phyloP scores from a whole-genome alignment of 2,113 vertebrate genomes.

The Erinaceus europaeus region DNA sequence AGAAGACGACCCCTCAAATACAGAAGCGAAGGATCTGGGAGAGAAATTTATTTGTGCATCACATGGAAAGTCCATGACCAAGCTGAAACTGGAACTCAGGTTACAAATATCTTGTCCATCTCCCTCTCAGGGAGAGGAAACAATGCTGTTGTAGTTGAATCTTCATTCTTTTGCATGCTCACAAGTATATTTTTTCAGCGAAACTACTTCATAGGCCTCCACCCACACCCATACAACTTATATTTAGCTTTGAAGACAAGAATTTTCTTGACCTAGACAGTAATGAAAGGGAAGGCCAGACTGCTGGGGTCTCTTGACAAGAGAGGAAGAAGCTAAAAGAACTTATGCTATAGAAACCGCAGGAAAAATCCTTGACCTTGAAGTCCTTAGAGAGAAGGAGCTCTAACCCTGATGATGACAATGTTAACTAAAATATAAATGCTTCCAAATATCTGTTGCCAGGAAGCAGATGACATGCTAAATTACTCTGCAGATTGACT shows the following conservation, averaged over 20 bases:
- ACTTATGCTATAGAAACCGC: constrained; percentile 63
- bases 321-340: constrained; percentile 67
- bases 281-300: constrained; percentile 68
- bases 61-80: background rate
- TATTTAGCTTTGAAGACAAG: constrained; percentile 58
- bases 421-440: constrained; percentile 78
- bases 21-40: background rate
- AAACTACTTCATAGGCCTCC: background rate
- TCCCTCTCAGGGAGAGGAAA: background rate
- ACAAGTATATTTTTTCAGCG: constrained; percentile 11
- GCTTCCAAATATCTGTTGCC: constrained; percentile 83
- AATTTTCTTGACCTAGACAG: constrained; percentile 52
- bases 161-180: background rate
- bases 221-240: constrained; percentile 44
- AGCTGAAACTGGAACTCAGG: background rate
- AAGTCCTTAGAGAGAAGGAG: constrained; percentile 70
- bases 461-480: constrained; percentile 88
- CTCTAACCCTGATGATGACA: constrained; percentile 75
- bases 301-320: constrained; percentile 34
- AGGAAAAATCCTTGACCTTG: constrained; percentile 77
- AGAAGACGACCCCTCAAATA: background rate
- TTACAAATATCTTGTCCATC: background rate
- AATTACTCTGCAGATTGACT: constrained; percentile 86
- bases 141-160: rapidly evolving
- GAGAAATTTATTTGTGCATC: background rate